These are phyloP conservation scores for Sebastes schlegelii DNA, from an alignment of 2,113 vertebrate species.

Conservation along the genomic window DNA sequence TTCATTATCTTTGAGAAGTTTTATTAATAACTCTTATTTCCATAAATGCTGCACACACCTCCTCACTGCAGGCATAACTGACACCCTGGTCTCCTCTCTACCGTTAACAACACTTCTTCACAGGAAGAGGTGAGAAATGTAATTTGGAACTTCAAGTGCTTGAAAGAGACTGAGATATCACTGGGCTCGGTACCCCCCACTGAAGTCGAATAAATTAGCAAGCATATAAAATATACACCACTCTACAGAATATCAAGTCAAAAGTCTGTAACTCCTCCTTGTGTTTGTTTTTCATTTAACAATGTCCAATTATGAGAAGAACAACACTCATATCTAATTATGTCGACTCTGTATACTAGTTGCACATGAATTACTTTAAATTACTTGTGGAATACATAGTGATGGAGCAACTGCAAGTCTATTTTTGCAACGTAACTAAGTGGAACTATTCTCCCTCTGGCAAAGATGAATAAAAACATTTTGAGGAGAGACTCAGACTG, in stretches of 20 bases:
- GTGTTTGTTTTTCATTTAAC: constrained; percentile 36
- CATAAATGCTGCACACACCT: constrained; percentile 32
- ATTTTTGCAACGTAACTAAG: constrained; percentile 44
- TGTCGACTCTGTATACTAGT: neutral
- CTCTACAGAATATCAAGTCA: constrained; percentile 39
- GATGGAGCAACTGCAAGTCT: constrained; percentile 7
- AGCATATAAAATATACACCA: constrained; percentile 53
- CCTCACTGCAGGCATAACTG: constrained; percentile 37
- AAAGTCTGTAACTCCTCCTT: constrained; percentile 6
- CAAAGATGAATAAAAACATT: constrained; percentile 64
- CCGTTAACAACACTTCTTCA: constrained; percentile 44
- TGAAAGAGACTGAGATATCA: constrained; percentile 73
- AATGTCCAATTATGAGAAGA: constrained; percentile 18
- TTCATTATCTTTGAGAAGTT: constrained; percentile 26
- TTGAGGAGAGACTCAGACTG: constrained; percentile 21
- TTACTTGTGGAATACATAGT: constrained; percentile 19
- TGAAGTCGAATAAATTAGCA: constrained; percentile 58
- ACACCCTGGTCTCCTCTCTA: constrained; percentile 17
- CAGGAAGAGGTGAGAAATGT: constrained; percentile 57
- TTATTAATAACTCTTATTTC: constrained; percentile 33
- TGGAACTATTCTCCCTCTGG: constrained; percentile 52
- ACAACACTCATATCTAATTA: constrained; percentile 34
- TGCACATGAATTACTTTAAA: constrained; percentile 26
- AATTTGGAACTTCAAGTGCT: constrained; percentile 60
- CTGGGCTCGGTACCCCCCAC: constrained; percentile 30